These are phyloP conservation scores for Drosophila athabasca DNA, from an alignment of 1,140 invertebrate genomes.

Conservation along the genomic window DNA sequence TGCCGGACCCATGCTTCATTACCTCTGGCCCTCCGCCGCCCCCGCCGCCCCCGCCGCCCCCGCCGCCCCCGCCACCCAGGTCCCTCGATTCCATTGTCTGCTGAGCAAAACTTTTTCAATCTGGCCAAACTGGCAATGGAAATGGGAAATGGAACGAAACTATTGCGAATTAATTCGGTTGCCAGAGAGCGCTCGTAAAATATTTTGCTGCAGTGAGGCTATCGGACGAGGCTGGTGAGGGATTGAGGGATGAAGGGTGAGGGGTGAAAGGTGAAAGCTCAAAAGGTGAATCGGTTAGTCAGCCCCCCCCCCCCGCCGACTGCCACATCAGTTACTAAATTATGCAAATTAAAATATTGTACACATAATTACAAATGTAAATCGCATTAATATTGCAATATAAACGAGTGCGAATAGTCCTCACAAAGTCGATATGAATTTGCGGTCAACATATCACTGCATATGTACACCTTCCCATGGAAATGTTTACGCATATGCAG, in stretches of 20 bases:
- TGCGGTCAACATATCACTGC: slow-evolving; percentile 69
- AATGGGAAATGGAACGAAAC: slow-evolving; percentile 36
- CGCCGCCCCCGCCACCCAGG: background rate
- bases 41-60: too few relatives aligned
- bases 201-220: too few relatives aligned
- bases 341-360: slow-evolving; percentile 81
- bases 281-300: too few relatives aligned
- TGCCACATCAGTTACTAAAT: slow-evolving; percentile 64
- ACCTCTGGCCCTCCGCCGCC: slow-evolving; percentile 35
- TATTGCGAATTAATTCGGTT: slow-evolving; percentile 70
- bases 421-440: slow-evolving; percentile 68
- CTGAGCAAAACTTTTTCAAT: slow-evolving; percentile 67
- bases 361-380: slow-evolving; percentile 80
- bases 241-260: too few relatives aligned
- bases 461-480: slow-evolving; percentile 36
- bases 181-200: slow-evolving; percentile 19
- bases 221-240: too few relatives aligned
- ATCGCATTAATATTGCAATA: slow-evolving; percentile 74
- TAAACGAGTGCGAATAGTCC: slow-evolving; percentile 45
- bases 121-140: slow-evolving; percentile 34
- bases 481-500: slow-evolving; percentile 36
- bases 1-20: slow-evolving; percentile 68
- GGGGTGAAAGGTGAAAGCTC: too few relatives aligned
- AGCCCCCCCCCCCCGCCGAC: background rate
- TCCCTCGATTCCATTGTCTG: slow-evolving; percentile 40